A percentile compares a stretch with the other conserved stretches of the same genome.
Evolutionary conservation across 1,140 invertebrate genomes (phyloP).

Genomic region (Sipha flava): DNA sequence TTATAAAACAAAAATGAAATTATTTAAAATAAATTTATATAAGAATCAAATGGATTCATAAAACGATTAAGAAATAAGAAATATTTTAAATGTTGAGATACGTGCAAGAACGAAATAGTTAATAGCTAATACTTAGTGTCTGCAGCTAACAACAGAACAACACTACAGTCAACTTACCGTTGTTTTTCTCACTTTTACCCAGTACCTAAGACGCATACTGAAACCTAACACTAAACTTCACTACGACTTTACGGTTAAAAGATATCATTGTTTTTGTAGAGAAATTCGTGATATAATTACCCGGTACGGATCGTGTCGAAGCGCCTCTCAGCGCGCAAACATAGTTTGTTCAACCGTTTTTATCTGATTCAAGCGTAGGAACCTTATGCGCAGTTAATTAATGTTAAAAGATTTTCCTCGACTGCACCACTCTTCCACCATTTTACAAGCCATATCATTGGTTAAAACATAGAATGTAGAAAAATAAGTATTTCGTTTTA

Average conservation of each 20-base stretch:
- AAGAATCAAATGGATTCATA: too few relatives aligned
- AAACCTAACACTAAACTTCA: not conserved
- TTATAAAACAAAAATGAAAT: too few relatives aligned
- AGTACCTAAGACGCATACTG: too few relatives aligned
- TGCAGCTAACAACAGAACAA: not conserved
- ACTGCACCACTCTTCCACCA: not conserved
- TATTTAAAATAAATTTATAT: too few relatives aligned
- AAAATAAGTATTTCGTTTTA: not conserved
- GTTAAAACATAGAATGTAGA: not conserved
- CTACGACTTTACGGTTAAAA: not conserved
- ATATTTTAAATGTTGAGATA: too few relatives aligned
- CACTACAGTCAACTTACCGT: not conserved
- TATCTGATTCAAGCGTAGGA: constrained; percentile 11
- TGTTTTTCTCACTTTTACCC: not conserved
- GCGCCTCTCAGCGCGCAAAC: constrained; percentile 17
- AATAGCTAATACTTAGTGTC: too few relatives aligned
- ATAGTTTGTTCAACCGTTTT: not conserved
- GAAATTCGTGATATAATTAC: constrained; percentile 32
- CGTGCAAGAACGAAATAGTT: too few relatives aligned
- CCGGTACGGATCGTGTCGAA: constrained; percentile 27
- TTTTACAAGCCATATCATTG: not conserved
- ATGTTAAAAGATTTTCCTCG: not conserved
- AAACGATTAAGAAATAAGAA: too few relatives aligned
- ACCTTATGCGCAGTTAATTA: constrained; percentile 16
- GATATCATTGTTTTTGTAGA: constrained; percentile 20